phyloP scores from a whole-genome alignment of 2,113 vertebrate species.

The Vidua macroura region DNA sequence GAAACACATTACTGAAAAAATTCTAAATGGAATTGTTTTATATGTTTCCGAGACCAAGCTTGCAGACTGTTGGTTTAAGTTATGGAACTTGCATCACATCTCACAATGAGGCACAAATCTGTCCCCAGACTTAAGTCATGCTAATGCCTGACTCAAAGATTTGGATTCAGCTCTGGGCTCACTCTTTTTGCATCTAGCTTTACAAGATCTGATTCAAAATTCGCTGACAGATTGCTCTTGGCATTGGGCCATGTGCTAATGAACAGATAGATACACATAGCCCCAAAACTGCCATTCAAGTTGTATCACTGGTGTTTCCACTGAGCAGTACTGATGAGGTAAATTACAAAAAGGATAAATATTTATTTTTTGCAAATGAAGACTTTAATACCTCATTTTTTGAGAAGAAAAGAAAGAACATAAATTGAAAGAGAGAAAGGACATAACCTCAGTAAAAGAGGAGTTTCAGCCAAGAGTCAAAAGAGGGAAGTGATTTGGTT shows the following conservation, averaged over 20 bases:
- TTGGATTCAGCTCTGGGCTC: neutral
- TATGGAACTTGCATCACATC: neutral
- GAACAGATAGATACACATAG: neutral
- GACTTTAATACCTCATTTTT: neutral
- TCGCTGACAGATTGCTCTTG: neutral
- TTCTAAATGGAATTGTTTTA: neutral
- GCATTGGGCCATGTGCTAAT: neutral
- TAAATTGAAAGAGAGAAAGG: neutral
- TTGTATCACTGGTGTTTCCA: neutral
- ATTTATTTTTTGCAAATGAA: neutral
- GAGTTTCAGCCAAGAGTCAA: neutral
- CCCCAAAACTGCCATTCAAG: neutral
- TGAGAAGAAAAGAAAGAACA: neutral
- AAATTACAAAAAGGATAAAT: neutral
- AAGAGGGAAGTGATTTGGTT: neutral
- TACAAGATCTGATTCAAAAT: neutral
- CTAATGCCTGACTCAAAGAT: neutral
- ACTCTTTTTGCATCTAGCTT: neutral
- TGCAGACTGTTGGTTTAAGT: neutral
- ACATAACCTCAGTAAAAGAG: neutral
- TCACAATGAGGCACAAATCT: neutral
- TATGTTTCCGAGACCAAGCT: neutral
- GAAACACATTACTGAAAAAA: neutral
- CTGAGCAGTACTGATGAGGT: neutral
- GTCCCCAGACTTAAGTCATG: neutral